Evolutionary conservation across 2,797 vertebrate species (phyloP).

Genomic region (Australoheros facetus): DNA sequence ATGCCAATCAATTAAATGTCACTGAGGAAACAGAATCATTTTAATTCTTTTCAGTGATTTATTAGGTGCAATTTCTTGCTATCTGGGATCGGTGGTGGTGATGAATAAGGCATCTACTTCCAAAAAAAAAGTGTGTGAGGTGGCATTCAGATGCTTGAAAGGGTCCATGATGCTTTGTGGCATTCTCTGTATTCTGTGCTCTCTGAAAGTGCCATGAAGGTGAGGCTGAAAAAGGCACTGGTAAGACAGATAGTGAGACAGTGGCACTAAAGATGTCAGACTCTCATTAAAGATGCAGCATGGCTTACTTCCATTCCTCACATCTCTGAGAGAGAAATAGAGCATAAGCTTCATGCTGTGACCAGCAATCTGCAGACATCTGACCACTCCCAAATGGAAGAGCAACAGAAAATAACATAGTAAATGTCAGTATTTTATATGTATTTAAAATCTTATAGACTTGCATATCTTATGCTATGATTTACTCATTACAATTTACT

Average conservation of each 20-base stretch:
- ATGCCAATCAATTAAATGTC: constrained; percentile 68
- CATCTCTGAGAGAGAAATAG: constrained; percentile 63
- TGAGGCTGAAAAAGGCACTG: constrained; percentile 36
- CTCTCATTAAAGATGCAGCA: constrained; percentile 79
- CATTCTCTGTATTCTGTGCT: constrained; percentile 3
- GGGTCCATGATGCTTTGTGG: neutral
- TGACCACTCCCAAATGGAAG: constrained; percentile 42
- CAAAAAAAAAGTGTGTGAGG: neutral
- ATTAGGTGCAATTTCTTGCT: constrained; percentile 1
- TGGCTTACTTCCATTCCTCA: constrained; percentile 70
- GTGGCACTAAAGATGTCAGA: constrained; percentile 68
- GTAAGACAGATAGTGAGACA: constrained; percentile 54
- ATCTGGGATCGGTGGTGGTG: neutral
- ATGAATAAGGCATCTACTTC: neutral
- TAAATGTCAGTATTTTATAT: neutral
- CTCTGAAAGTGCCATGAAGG: constrained; percentile 31
- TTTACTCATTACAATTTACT: neutral
- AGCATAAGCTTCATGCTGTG: constrained; percentile 63
- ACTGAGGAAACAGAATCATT: constrained; percentile 36
- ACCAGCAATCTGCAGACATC: constrained; percentile 54
- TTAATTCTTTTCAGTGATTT: constrained; percentile 26
- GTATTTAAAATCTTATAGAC: neutral
- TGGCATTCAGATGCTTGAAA: constrained; percentile 13
- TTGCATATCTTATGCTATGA: neutral
- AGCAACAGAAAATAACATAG: neutral